Percentiles rank a stretch among this genome's conserved stretches.
Conservation (phyloP, 2,888 invertebrate species). For the Scelioninae gen. 2 region DNA sequence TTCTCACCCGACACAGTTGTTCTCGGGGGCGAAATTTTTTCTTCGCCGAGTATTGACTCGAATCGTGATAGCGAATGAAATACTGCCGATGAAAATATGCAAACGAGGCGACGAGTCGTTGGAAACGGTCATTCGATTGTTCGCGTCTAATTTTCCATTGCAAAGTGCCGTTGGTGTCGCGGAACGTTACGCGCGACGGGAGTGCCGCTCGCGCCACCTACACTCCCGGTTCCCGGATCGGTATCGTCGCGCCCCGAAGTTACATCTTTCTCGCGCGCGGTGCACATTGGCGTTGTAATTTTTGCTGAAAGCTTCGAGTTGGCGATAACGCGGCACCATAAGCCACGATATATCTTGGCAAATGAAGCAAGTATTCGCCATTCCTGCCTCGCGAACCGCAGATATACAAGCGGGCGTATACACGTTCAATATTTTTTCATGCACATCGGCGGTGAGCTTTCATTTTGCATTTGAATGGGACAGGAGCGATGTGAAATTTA, state of each 20-base stretch:
- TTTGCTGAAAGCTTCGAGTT: conserved; percentile 62
- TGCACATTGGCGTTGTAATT: conserved; percentile 64
- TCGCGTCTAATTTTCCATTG: conserved; percentile 51
- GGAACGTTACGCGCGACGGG: conserved; percentile 37
- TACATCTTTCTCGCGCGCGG: conserved; percentile 57
- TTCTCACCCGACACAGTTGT: conserved; percentile 13
- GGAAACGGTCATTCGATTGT: conserved; percentile 44
- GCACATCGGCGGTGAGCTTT: conserved; percentile 59
- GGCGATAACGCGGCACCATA: conserved; percentile 61
- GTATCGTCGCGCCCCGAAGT: conserved; percentile 53
- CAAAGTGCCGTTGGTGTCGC: conserved; percentile 37
- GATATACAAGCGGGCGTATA: conserved; percentile 59
- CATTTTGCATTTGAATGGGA: conserved; percentile 59
- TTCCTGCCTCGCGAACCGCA: conserved; percentile 55
- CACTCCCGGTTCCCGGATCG: conserved; percentile 49
- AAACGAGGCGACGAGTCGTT: conserved; percentile 42
- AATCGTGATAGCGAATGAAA: conserved; percentile 50
- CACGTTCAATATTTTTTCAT: conserved; percentile 60
- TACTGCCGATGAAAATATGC: conserved; percentile 45
- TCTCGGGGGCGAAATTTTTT: conserved; percentile 19
- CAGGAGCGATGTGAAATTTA: conserved; percentile 48
- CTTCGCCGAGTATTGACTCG: conserved; percentile 26
- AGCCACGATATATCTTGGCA: conserved; percentile 59
- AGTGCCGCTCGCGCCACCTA: conserved; percentile 40
- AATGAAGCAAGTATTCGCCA: conserved; percentile 58